phyloP scores from a whole-genome alignment of 2,888 invertebrate genomes.

The Pristionchus exspectatus region DNA sequence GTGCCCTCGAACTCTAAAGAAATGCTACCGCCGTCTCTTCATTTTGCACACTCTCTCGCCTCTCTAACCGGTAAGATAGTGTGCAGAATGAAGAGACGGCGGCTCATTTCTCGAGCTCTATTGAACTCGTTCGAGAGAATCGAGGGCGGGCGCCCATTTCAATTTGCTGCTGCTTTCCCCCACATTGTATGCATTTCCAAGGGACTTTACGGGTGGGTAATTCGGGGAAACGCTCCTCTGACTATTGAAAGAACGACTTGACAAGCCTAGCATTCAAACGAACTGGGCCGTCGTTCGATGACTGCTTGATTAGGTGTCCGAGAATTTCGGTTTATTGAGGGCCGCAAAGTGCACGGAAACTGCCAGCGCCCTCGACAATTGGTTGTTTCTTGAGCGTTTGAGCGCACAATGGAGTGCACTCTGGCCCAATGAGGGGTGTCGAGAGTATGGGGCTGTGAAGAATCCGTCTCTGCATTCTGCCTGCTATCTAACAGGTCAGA shows the following conservation, averaged over 20 bases:
- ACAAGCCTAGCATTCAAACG: background rate
- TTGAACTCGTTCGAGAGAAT: background rate
- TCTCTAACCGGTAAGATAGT: too few species aligned
- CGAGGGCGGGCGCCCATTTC: background rate
- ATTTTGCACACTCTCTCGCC: too few species aligned
- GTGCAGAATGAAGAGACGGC: too few species aligned
- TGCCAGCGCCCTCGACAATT: background rate
- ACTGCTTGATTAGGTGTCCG: slow-evolving; percentile 16
- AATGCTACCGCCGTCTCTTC: too few species aligned
- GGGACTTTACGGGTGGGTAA: background rate
- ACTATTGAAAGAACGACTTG: background rate
- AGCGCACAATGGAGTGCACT: background rate
- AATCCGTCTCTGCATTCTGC: too few species aligned
- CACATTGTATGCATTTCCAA: slow-evolving; percentile 3
- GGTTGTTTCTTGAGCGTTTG: background rate
- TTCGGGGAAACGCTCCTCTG: background rate
- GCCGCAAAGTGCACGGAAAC: background rate
- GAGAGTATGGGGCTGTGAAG: background rate
- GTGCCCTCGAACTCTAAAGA: too few species aligned
- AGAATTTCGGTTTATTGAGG: background rate
- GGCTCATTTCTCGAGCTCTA: too few species aligned
- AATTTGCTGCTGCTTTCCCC: background rate
- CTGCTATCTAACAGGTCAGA: too few species aligned
- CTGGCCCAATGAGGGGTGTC: background rate
- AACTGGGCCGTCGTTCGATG: background rate